Conservation (phyloP, 2,888 invertebrate species). For the Hyalella azteca region DNA sequence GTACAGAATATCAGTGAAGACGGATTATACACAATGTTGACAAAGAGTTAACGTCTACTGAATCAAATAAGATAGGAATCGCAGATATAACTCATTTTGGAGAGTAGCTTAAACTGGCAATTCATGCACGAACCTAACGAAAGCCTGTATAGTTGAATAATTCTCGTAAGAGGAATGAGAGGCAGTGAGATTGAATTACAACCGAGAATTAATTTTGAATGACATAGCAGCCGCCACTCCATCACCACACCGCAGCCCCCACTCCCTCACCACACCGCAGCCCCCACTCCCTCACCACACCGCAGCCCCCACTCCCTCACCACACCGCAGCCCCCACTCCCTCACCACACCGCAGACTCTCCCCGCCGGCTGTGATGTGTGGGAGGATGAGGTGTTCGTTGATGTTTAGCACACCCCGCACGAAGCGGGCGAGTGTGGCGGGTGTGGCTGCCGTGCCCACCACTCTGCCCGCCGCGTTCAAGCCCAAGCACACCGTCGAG, state of each 20-base stretch:
- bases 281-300: neutral
- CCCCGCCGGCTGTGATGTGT: neutral
- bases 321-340: neutral
- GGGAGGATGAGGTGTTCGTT: neutral
- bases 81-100: too few species aligned
- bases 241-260: neutral
- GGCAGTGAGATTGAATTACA: too few species aligned
- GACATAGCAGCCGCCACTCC: too few species aligned
- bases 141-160: too few species aligned
- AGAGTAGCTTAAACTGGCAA: too few species aligned
- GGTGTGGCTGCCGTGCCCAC: neutral
- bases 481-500: neutral
- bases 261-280: neutral
- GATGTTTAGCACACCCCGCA: conserved; percentile 1
- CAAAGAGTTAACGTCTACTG: too few species aligned
- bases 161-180: too few species aligned
- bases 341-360: neutral
- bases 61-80: too few species aligned
- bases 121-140: too few species aligned
- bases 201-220: too few species aligned
- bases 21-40: too few species aligned
- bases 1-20: too few species aligned
- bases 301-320: neutral
- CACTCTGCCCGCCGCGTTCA: neutral
- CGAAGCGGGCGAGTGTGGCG: conserved; percentile 1